phyloP scores from a whole-genome alignment of 2,888 invertebrate species.

The Platycheirus albimanus region DNA sequence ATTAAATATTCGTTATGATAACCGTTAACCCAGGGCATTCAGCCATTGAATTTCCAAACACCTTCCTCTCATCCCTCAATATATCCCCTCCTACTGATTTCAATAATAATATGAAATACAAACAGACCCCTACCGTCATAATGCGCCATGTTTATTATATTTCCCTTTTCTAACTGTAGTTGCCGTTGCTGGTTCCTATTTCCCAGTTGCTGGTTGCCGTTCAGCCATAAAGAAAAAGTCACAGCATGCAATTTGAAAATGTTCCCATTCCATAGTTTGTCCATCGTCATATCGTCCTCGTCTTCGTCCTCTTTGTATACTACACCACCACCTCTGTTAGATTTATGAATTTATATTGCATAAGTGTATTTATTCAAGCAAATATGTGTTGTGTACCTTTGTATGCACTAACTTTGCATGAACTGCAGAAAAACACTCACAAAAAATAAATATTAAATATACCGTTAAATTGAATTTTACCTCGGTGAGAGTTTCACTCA shows the following conservation, averaged over 20 bases:
- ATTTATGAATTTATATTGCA: slow-evolving; percentile 68
- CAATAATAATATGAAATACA: slow-evolving; percentile 35
- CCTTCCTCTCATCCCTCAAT: no score
- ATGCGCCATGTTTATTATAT: slow-evolving; percentile 36
- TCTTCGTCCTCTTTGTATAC: background rate
- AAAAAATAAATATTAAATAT: slow-evolving; percentile 17
- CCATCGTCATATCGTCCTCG: background rate
- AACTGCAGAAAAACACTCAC: slow-evolving; percentile 21
- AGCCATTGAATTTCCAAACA: slow-evolving; percentile 51
- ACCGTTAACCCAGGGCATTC: slow-evolving; percentile 56
- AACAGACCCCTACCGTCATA: slow-evolving; percentile 20
- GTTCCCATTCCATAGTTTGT: slow-evolving; percentile 1
- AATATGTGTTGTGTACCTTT: slow-evolving; percentile 33
- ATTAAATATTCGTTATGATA: slow-evolving; percentile 71
- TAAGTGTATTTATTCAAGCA: slow-evolving; percentile 62
- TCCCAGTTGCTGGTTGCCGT: no score
- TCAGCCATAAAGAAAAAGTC: slow-evolving; percentile 32
- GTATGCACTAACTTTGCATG: slow-evolving; percentile 28
- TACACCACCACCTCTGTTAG: slow-evolving; percentile 14
- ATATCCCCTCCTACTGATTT: slow-evolving; percentile 42
- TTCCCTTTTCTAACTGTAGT: background rate
- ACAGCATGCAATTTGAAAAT: slow-evolving; percentile 52
- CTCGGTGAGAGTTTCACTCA: slow-evolving; percentile 30
- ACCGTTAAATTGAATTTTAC: slow-evolving; percentile 32
- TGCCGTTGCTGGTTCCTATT: no score